These are phyloP conservation scores for Physocephala rufipes DNA, from an alignment of 2,888 invertebrate genomes.

Conservation along the genomic window DNA sequence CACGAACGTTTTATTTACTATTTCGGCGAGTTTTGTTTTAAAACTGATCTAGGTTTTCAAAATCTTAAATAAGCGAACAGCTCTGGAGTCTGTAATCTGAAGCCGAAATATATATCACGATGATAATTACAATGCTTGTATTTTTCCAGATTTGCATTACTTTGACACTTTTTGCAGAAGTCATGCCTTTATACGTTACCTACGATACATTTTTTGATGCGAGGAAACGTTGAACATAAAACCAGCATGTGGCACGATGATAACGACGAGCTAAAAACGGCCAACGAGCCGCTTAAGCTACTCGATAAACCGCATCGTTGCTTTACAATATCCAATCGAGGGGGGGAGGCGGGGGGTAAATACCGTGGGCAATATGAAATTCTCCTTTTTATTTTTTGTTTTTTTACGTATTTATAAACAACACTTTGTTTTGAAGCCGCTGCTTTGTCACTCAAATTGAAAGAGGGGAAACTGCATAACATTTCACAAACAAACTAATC, in stretches of 20 bases:
- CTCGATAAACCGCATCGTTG: conserved; percentile 24
- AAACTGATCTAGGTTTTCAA: no score
- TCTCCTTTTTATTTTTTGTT: not conserved
- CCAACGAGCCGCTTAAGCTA: conserved; percentile 28
- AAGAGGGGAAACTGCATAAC: not conserved
- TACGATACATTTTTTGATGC: no score
- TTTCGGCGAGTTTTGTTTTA: no score
- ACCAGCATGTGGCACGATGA: not conserved
- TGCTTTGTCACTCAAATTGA: not conserved
- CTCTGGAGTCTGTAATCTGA: no score
- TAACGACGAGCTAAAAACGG: conserved; percentile 10
- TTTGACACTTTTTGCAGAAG: no score
- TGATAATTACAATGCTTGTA: no score
- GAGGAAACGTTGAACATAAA: not conserved
- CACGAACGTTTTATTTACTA: no score
- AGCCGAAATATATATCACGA: no score
- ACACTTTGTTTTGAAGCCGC: not conserved
- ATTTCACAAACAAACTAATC: not conserved
- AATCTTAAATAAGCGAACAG: no score
- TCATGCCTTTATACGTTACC: no score
- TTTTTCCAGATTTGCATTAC: no score
- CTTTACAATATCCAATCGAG: conserved; percentile 14
- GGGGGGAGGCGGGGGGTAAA: no score
- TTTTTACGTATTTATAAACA: conserved; percentile 3
- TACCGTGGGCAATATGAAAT: not conserved